Percentiles rank a stretch among this genome's conserved stretches.
Evolutionary conservation across 2,888 invertebrate species (phyloP).

Genomic region (Hoplodrina blanda): DNA sequence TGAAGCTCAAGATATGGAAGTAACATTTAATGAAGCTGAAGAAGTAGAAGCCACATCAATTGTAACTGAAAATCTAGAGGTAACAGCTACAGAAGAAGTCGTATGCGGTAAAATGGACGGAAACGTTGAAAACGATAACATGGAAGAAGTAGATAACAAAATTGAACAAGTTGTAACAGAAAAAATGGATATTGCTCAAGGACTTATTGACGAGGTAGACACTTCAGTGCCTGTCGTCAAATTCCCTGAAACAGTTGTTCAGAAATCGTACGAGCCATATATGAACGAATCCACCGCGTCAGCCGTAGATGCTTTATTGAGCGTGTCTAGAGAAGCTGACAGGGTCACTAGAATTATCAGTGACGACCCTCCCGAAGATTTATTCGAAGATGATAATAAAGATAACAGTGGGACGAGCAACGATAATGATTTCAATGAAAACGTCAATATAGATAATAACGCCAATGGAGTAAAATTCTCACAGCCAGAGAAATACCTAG

Average conservation of each 20-base stretch:
- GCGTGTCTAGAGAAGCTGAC: slow-evolving; percentile 85
- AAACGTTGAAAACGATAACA: slow-evolving; percentile 21
- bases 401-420: slow-evolving; percentile 66
- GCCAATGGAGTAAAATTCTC: slow-evolving; percentile 47
- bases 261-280: slow-evolving; percentile 69
- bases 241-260: slow-evolving; percentile 53
- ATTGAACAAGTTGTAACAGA: slow-evolving; percentile 7
- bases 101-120: slow-evolving; percentile 36
- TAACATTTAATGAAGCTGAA: slow-evolving; percentile 25
- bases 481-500: slow-evolving; percentile 47
- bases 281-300: slow-evolving; percentile 86
- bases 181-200: slow-evolving; percentile 27
- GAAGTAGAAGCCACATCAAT: slow-evolving; percentile 20
- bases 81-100: slow-evolving; percentile 38
- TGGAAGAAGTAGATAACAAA: slow-evolving; percentile 17
- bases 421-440: slow-evolving; percentile 71
- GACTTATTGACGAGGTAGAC: slow-evolving; percentile 24
- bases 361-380: slow-evolving; percentile 85
- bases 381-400: slow-evolving; percentile 87
- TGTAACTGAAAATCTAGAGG: slow-evolving; percentile 34
- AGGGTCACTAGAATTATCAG: slow-evolving; percentile 83
- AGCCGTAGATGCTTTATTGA: slow-evolving; percentile 86
- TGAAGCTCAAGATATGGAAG: slow-evolving; percentile 30
- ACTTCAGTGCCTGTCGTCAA: slow-evolving; percentile 45
- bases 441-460: slow-evolving; percentile 49